Evolutionary conservation across 2,888 invertebrate species (phyloP).

Genomic region (Lycia hirtaria): DNA sequence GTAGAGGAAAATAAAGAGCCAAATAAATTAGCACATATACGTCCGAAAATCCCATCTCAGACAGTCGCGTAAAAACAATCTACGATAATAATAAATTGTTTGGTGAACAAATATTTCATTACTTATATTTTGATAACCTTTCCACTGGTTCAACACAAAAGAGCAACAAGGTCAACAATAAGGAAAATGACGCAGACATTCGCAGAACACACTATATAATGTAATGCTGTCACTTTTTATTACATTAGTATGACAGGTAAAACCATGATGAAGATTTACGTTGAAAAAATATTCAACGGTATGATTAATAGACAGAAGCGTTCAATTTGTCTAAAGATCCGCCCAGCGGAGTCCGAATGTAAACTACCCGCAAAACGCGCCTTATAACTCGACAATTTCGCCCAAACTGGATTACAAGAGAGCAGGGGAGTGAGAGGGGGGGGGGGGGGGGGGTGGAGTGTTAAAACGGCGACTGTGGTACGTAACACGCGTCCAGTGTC

Average conservation of each 20-base stretch:
- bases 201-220: background rate
- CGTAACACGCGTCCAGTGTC: slow-evolving; percentile 48
- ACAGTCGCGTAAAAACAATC: too few species aligned
- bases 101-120: background rate
- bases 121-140: background rate
- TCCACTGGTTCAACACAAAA: background rate
- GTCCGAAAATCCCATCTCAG: too few species aligned
- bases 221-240: background rate
- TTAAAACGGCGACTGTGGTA: slow-evolving; percentile 42
- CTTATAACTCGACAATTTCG: slow-evolving; percentile 39
- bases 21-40: too few species aligned
- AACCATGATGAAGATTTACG: background rate
- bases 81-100: background rate
- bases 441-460: slow-evolving; percentile 33
- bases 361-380: slow-evolving; percentile 25
- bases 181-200: slow-evolving; percentile 1
- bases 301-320: background rate
- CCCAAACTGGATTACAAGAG: slow-evolving; percentile 47
- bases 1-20: too few species aligned
- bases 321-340: slow-evolving; percentile 5
- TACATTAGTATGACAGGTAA: background rate
- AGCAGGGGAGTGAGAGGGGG: slow-evolving; percentile 19
- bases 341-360: slow-evolving; percentile 12
- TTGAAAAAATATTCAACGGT: background rate
- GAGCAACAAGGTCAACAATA: background rate